A percentile compares a stretch with the other conserved stretches of the same genome.
Evolutionary conservation across 2,888 invertebrate genomes (phyloP).

Genomic region (Abscondita cerata): DNA sequence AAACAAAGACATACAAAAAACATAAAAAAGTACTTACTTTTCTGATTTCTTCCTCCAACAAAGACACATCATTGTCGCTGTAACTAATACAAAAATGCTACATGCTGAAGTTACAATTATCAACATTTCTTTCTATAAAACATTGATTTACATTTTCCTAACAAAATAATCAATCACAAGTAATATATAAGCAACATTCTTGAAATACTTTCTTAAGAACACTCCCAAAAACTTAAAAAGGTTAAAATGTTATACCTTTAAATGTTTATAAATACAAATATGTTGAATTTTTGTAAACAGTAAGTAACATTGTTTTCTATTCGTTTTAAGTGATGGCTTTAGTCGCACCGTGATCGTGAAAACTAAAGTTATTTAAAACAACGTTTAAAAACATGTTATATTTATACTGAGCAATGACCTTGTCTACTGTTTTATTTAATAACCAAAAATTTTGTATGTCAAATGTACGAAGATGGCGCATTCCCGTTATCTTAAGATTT

Average conservation of each 20-base stretch:
- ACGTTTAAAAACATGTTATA: too few species aligned
- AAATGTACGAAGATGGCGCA: too few species aligned
- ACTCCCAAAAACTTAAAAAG: neutral
- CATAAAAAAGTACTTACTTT: constrained; percentile 51
- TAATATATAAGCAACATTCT: neutral
- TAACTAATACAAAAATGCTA: constrained; percentile 49
- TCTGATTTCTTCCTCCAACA: constrained; percentile 56
- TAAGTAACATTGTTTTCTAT: too few species aligned
- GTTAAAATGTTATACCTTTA: neutral
- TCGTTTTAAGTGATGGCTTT: too few species aligned
- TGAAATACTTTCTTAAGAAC: neutral
- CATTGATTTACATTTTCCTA: constrained; percentile 15
- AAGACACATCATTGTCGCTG: constrained; percentile 53
- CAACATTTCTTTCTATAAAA: constrained; percentile 23
- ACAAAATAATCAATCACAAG: neutral
- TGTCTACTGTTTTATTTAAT: too few species aligned
- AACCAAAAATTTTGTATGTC: too few species aligned
- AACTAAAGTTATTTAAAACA: too few species aligned
- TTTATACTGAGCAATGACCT: too few species aligned
- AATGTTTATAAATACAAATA: too few species aligned
- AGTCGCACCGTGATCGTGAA: too few species aligned
- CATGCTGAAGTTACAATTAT: constrained; percentile 42
- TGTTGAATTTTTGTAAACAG: too few species aligned
- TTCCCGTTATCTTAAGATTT: too few species aligned
- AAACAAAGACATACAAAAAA: neutral